Conservation (phyloP, 2,113 vertebrate genomes). For the Periophthalmodon schlosseri region DNA sequence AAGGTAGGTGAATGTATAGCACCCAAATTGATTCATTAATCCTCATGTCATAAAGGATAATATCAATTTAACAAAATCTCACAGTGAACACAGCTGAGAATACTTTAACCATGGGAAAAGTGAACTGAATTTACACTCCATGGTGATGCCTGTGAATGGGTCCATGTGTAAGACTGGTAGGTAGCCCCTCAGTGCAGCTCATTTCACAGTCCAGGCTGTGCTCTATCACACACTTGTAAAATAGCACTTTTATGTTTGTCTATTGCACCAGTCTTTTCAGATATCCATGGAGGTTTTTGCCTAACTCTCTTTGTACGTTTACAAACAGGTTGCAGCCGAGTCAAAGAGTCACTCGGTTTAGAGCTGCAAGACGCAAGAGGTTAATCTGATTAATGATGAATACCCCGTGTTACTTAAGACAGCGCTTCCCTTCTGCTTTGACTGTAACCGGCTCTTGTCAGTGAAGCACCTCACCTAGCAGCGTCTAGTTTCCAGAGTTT, state of each 20-base stretch:
- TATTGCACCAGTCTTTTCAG: conserved; percentile 45
- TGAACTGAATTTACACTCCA: neutral
- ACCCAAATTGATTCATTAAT: neutral
- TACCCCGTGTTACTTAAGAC: conserved; percentile 22
- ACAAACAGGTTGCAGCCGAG: neutral
- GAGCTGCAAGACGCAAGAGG: conserved; percentile 9
- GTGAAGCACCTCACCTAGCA: neutral
- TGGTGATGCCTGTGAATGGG: neutral
- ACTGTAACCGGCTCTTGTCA: conserved; percentile 1
- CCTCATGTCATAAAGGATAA: no score
- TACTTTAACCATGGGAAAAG: neutral
- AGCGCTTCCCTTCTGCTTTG: conserved; percentile 13
- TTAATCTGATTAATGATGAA: conserved; percentile 36
- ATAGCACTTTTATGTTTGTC: conserved; percentile 51
- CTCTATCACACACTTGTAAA: conserved; percentile 56
- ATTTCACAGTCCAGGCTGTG: conserved; percentile 35
- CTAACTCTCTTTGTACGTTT: neutral
- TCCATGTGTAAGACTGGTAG: neutral
- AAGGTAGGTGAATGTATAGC: neutral
- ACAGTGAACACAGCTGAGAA: neutral
- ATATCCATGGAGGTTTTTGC: conserved; percentile 17
- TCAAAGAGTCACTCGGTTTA: conserved; percentile 2
- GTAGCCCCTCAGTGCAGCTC: conserved; percentile 33
- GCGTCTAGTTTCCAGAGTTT: neutral
- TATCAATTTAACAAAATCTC: neutral